Conservation (phyloP, 2,888 invertebrate species). For the Nomada hirtipes region DNA sequence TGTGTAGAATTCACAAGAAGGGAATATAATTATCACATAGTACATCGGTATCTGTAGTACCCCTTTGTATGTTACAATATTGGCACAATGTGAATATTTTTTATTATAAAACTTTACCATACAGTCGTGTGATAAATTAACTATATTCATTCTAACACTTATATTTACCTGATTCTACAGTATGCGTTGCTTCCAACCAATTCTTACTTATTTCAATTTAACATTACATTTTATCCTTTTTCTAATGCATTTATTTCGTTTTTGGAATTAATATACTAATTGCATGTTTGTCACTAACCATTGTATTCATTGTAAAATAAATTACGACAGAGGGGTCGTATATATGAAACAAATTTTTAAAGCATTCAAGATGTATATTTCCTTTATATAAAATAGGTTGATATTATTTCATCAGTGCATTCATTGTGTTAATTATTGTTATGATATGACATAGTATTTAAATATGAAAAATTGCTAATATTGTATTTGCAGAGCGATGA, state of each 20-base stretch:
- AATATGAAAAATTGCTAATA: constrained; percentile 39
- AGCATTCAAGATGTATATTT: constrained; percentile 20
- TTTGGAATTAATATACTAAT: not conserved
- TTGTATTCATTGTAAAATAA: not conserved
- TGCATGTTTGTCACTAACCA: constrained; percentile 29
- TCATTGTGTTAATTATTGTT: constrained; percentile 19
- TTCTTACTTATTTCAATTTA: too few relatives aligned
- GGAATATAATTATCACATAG: constrained; percentile 7
- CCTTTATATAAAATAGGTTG: constrained; percentile 20
- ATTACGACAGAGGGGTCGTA: constrained; percentile 1
- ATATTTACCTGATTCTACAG: not conserved
- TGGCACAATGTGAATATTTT: not conserved
- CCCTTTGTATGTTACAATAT: not conserved
- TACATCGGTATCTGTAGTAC: constrained; percentile 12
- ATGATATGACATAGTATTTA: constrained; percentile 7
- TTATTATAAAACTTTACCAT: constrained; percentile 36
- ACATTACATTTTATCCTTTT: too few relatives aligned
- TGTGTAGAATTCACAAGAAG: not conserved
- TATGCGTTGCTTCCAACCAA: too few relatives aligned
- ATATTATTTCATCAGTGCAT: constrained; percentile 10
- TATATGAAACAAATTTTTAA: constrained; percentile 4
- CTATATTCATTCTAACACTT: not conserved
- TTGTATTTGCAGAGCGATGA: constrained; percentile 86
- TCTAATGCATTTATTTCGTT: constrained; percentile 1
- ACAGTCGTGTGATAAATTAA: constrained; percentile 7